phyloP scores from a whole-genome alignment of 2,113 vertebrate genomes.

The Parotia lawesii region DNA sequence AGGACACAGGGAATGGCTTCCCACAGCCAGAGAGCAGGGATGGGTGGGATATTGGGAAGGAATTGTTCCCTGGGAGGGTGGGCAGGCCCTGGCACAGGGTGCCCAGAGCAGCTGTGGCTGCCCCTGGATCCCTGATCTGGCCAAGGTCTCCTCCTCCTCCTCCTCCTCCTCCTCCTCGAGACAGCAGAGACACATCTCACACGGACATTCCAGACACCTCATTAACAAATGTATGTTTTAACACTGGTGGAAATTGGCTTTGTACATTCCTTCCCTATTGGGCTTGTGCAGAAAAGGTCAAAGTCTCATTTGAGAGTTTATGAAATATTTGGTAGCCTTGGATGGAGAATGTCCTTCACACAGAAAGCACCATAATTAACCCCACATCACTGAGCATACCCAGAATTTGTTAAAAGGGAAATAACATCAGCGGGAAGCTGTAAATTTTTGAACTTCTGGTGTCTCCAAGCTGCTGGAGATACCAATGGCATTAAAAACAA shows the following conservation, averaged over 20 bases:
- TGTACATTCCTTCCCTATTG: not conserved
- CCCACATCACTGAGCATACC: not conserved
- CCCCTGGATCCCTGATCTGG: not conserved
- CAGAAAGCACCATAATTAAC: not conserved
- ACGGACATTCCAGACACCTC: not conserved
- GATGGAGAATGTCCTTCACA: not conserved
- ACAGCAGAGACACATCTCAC: not conserved
- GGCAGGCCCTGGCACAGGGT: not conserved
- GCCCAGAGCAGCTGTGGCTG: not conserved
- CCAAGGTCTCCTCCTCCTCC: not conserved
- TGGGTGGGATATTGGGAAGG: rapidly evolving
- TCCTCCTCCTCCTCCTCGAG: not conserved
- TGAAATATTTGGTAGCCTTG: not conserved
- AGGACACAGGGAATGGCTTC: not conserved
- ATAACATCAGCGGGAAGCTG: not conserved
- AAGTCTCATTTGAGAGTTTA: not conserved
- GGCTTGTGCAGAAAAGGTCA: not conserved
- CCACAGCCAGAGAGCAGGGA: rapidly evolving
- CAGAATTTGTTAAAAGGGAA: not conserved
- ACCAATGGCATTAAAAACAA: not conserved
- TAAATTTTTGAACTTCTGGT: not conserved
- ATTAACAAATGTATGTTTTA: not conserved
- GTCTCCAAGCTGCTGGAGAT: not conserved
- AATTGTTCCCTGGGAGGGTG: not conserved
- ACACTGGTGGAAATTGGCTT: not conserved